Conservation (phyloP, 2,888 invertebrate genomes). For the Drosophila neotestacea region DNA sequence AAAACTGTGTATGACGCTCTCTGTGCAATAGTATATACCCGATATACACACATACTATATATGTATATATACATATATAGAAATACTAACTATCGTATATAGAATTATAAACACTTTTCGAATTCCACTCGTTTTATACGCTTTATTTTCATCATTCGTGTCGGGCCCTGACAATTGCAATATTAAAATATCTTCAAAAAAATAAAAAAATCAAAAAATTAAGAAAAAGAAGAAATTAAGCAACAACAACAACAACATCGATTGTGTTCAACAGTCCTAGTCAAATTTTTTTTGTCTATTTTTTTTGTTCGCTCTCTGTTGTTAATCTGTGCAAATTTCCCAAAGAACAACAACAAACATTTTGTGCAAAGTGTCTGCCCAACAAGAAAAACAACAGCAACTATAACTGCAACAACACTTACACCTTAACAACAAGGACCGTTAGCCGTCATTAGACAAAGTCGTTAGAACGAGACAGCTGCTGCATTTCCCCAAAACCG, state of each 20-base stretch:
- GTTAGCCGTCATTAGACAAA: conserved; percentile 28
- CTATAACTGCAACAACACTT: conserved; percentile 22
- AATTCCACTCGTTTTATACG: conserved; percentile 21
- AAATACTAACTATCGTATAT: conserved; percentile 32
- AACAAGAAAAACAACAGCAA: conserved; percentile 27
- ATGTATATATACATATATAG: conserved; percentile 12
- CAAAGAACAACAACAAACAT: conserved; percentile 30
- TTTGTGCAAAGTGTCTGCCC: conserved; percentile 21
- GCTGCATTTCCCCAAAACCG: conserved; percentile 7
- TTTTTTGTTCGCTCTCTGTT: conserved; percentile 19
- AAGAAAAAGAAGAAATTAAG: not conserved
- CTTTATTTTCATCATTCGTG: conserved; percentile 8
- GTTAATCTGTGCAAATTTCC: conserved; percentile 15
- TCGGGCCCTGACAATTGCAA: conserved; percentile 37
- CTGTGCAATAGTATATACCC: conserved; percentile 45
- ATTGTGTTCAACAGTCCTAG: conserved; percentile 36
- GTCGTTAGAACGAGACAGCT: conserved; percentile 48
- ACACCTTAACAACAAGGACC: conserved; percentile 22
- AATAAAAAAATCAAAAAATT: not conserved
- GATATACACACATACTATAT: conserved; percentile 15
- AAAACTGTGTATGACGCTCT: conserved; percentile 50
- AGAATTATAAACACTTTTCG: conserved; percentile 12
- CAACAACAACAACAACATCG: conserved; percentile 20
- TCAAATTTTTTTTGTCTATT: conserved; percentile 22
- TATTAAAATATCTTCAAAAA: conserved; percentile 4